Percentiles rank a stretch among this genome's conserved stretches.
Evolutionary conservation across 2,888 invertebrate species (phyloP).

Genomic region (Chrysolina oricalcia): DNA sequence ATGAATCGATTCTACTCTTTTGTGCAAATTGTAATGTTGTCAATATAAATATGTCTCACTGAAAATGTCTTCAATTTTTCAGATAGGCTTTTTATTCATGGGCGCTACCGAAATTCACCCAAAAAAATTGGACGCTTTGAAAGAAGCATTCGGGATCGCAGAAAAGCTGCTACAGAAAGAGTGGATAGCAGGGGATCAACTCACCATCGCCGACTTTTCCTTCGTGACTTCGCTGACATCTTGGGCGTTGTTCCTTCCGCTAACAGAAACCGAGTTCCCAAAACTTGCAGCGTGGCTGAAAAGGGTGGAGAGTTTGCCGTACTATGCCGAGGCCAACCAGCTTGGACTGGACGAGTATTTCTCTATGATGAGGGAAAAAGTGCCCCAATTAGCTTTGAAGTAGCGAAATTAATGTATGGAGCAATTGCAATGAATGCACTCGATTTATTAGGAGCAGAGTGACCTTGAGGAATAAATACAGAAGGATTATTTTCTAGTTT

Average conservation of each 20-base stretch:
- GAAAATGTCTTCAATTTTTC: not conserved
- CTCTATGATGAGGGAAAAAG: no score
- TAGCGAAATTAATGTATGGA: no score
- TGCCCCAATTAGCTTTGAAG: no score
- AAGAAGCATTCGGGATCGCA: constrained; percentile 63
- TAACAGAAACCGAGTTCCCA: constrained; percentile 52
- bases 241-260: constrained; percentile 47
- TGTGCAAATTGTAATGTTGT: no score
- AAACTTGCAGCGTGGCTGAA: constrained; percentile 64
- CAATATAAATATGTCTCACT: no score
- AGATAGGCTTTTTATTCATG: constrained; percentile 33
- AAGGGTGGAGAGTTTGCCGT: constrained; percentile 64
- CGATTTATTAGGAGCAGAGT: no score
- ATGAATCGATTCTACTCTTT: no score
- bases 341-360: constrained; percentile 40
- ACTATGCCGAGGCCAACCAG: constrained; percentile 52
- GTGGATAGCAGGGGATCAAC: constrained; percentile 55
- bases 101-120: constrained; percentile 23
- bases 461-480: no score
- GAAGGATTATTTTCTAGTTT: no score
- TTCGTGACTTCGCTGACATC: constrained; percentile 52
- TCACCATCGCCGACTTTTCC: constrained; percentile 58
- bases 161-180: constrained; percentile 64
- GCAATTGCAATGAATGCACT: no score
- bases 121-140: constrained; percentile 2